Base-by-base conservation (phyloP, 2,797 vertebrate species). In the Myripristis murdjan region DNA sequence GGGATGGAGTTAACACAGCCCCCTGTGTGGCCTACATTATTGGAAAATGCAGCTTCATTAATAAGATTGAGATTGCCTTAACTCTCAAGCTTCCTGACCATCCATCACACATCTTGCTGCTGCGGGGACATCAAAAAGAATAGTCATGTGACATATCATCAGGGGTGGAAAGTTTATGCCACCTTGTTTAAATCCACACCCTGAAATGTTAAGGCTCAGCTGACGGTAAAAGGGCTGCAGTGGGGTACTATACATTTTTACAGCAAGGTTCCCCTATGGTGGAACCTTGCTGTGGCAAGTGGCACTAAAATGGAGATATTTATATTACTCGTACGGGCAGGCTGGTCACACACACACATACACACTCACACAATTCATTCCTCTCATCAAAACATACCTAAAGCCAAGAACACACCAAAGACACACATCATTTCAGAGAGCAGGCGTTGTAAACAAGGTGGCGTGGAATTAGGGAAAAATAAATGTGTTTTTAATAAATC, bases 241-340 rank as follows among this genome's bases (percentile, higher is more conserved):
- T 1, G 37, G 12, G 2, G 37, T 39, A 14, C 1, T 39, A 39
- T 11, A 37, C 39, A 37, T 39, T 3, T 11, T 35, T 33, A 35
- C 33, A 3, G 33, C 33, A 3, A 33, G 3, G 33, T 11, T 11
- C 33, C 10, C 1, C 33, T 7, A 35, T 35, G 33, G 2, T 35
- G 33, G 11, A 11, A 6, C 6, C 12, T 5, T n/a, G 1, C 1
- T 15, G 14, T 37, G 23, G 22, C 39, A 18, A 54, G 6, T 46
- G 24, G 2, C 6, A 6, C 51, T 44, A 72, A 14, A 0, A 16
- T 63, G 57, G 43, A 62, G 83, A 70, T 55, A 69, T 87, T 73
- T 75, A 82, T 86, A 79, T 63, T 24, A 47, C 18, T 47, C 11
- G n/a, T n/a, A n/a, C n/a, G n/a, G n/a, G n/a, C 37, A 26, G 11